A percentile compares a stretch with the other conserved stretches of the same genome.
Evolutionary conservation across 2,797 vertebrate genomes (phyloP).

Genomic region (Chaunax sp.): DNA sequence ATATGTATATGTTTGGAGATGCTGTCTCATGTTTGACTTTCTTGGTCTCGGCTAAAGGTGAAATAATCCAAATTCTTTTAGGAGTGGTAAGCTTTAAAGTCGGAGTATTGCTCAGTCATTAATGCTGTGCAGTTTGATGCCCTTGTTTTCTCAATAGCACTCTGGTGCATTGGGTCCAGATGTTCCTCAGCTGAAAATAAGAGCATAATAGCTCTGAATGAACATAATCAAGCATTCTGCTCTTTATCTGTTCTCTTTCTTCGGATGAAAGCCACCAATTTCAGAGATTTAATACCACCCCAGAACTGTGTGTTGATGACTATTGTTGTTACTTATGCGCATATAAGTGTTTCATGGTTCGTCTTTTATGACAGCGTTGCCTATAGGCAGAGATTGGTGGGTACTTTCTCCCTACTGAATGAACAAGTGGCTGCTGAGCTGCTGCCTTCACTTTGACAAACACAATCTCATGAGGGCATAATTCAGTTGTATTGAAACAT

Average conservation of each 20-base stretch:
- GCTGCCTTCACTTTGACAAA: conserved; percentile 28
- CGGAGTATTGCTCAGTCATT: too few relatives aligned
- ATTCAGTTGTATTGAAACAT: conserved; percentile 13
- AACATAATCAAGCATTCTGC: conserved; percentile 9
- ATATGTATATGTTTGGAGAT: too few relatives aligned
- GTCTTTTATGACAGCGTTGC: background rate
- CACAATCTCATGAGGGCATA: conserved; percentile 16
- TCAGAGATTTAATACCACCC: background rate
- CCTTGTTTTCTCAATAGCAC: background rate
- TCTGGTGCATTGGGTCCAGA: conserved; percentile 5
- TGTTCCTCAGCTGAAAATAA: conserved; percentile 1
- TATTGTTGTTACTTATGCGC: background rate
- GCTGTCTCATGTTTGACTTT: too few relatives aligned
- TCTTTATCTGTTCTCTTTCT: background rate
- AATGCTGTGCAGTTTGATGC: background rate
- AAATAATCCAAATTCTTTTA: background rate
- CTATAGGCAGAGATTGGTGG: background rate
- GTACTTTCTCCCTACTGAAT: conserved; percentile 6
- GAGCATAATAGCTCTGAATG: conserved; percentile 1
- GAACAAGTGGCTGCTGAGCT: conserved; percentile 10
- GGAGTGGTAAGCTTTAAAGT: background rate
- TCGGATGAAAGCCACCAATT: conserved; percentile 1
- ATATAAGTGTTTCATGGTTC: background rate
- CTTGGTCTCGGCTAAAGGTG: background rate
- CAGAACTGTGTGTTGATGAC: background rate